Evolutionary conservation across 2,113 vertebrate genomes (phyloP).

Genomic region (Pseudorectes ferrugineus): DNA sequence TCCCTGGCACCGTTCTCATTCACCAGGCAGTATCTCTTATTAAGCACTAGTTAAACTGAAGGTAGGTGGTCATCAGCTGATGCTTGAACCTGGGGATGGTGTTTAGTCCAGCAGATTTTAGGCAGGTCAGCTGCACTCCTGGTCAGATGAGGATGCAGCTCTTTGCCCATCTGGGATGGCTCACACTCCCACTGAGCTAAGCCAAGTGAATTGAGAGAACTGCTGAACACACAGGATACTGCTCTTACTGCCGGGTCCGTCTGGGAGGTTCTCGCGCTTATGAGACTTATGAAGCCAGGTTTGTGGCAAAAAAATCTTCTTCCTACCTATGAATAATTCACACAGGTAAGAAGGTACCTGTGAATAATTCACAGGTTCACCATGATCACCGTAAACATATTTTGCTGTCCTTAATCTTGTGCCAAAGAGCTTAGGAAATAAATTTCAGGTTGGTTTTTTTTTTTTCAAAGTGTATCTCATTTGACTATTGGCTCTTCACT

Average conservation of each 20-base stretch:
- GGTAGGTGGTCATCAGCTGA: not conserved
- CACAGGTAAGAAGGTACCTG: not conserved
- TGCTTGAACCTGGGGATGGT: not conserved
- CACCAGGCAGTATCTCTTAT: not conserved
- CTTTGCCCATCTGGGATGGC: not conserved
- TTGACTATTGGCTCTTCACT: not conserved
- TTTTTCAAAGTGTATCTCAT: not conserved
- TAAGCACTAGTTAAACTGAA: not conserved
- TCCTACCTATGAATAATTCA: not conserved
- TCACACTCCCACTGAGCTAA: not conserved
- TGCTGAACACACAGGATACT: not conserved
- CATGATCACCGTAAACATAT: not conserved
- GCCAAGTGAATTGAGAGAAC: not conserved
- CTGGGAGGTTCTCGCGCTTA: not conserved
- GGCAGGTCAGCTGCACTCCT: not conserved
- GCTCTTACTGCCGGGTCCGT: not conserved
- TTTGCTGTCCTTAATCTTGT: not conserved
- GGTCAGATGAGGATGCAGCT: not conserved
- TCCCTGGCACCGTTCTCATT: not conserved
- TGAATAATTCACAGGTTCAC: not conserved
- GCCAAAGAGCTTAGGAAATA: not conserved
- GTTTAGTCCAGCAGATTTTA: not conserved
- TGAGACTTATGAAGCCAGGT: not conserved
- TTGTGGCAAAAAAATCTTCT: not conserved
- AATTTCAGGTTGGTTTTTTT: not conserved